Evolutionary conservation across 2,888 invertebrate species (phyloP).

Genomic region (Nomada flava): DNA sequence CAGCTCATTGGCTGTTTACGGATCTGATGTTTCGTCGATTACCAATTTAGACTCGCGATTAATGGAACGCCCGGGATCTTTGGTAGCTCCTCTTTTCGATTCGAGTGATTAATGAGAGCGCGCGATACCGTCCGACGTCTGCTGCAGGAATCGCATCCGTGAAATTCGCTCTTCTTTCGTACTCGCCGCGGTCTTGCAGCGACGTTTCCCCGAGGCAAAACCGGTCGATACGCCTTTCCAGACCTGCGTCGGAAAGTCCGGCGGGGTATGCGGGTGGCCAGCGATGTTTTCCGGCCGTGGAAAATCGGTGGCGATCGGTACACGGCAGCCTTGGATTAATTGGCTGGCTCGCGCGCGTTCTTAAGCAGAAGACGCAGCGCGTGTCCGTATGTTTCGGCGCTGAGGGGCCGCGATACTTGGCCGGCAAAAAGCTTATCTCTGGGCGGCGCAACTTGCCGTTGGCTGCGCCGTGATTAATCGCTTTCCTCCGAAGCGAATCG

Average conservation of each 20-base stretch:
- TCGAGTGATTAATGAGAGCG: slow-evolving; percentile 64
- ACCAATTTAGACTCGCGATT: slow-evolving; percentile 51
- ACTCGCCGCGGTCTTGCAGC: neutral
- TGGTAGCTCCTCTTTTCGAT: slow-evolving; percentile 45
- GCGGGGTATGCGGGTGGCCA: neutral
- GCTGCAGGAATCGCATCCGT: slow-evolving; percentile 50
- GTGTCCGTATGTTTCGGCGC: slow-evolving; percentile 19
- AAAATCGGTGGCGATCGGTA: slow-evolving; percentile 13
- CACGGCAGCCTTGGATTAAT: slow-evolving; percentile 29
- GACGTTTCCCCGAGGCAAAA: neutral
- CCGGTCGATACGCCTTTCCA: slow-evolving; percentile 24
- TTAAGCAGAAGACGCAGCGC: slow-evolving; percentile 1
- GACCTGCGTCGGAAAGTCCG: slow-evolving; percentile 29
- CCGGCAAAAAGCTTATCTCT: slow-evolving; percentile 68
- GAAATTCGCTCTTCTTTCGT: slow-evolving; percentile 31
- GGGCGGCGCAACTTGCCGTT: slow-evolving; percentile 57
- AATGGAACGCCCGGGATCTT: slow-evolving; percentile 52
- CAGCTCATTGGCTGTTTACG: slow-evolving; percentile 40
- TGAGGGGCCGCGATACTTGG: slow-evolving; percentile 49
- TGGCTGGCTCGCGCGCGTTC: slow-evolving; percentile 3
- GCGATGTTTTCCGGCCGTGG: slow-evolving; percentile 1
- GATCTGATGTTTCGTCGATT: slow-evolving; percentile 65
- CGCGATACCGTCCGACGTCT: slow-evolving; percentile 63
- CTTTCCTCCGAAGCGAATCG: slow-evolving; percentile 52
- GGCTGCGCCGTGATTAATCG: slow-evolving; percentile 67